phyloP scores from a whole-genome alignment of 53 echinoderm and acorn worm species.

The Glandiceps talaboti region DNA sequence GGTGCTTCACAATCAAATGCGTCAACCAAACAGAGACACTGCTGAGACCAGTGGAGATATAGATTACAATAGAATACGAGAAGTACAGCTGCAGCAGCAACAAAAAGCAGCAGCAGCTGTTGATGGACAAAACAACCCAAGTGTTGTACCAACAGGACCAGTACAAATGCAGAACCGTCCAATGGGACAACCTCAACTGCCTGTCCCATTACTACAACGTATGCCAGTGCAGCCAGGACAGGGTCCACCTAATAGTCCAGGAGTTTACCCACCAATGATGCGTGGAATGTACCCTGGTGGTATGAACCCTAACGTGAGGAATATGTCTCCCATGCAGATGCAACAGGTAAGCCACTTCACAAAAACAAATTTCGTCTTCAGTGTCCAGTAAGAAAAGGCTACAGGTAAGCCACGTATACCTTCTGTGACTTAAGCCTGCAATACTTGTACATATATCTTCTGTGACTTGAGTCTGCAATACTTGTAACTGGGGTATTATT shows the following conservation, averaged over 20 bases:
- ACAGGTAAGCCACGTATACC: too few relatives aligned
- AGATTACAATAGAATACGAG: background rate
- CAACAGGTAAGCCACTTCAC: background rate
- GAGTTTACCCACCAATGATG: background rate
- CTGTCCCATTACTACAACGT: background rate
- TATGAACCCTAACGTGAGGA: background rate
- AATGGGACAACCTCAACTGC: background rate
- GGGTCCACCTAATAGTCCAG: background rate
- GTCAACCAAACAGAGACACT: background rate
- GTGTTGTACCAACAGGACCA: background rate
- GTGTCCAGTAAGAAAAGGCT: too few relatives aligned
- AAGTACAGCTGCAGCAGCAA: conserved; percentile 1
- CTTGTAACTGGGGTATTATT: too few relatives aligned
- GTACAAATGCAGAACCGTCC: background rate
- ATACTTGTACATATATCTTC: too few relatives aligned
- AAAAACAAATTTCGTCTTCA: too few relatives aligned
- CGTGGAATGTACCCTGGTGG: background rate
- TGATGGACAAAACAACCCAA: background rate
- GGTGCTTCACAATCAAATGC: background rate
- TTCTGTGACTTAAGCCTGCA: too few relatives aligned
- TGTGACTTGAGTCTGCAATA: too few relatives aligned
- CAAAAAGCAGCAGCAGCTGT: background rate
- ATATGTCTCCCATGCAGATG: background rate
- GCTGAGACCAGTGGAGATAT: background rate
- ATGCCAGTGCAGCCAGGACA: background rate